Percentiles rank a stretch among this genome's conserved stretches.
Evolutionary conservation across 2,888 invertebrate species (phyloP).

Genomic region (Bellardia bayeri): DNA sequence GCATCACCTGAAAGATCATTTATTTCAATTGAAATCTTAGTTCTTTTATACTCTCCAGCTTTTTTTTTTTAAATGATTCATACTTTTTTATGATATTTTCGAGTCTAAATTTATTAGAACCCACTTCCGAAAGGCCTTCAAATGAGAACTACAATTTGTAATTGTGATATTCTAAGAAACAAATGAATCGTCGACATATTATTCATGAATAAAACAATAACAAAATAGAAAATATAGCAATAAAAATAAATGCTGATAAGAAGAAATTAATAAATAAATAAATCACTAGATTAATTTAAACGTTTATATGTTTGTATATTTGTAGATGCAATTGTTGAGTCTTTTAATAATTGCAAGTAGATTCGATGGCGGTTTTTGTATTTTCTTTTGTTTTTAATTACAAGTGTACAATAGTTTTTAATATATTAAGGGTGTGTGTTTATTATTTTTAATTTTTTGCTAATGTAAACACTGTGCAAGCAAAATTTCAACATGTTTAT

Average conservation of each 20-base stretch:
- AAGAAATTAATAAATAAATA: conserved; percentile 10
- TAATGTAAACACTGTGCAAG: background rate
- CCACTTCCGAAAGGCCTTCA: background rate
- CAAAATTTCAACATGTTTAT: background rate
- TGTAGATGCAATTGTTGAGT: background rate
- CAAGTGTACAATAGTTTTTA: background rate
- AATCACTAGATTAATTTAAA: conserved; percentile 49
- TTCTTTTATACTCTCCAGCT: too few relatives aligned
- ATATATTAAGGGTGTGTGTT: background rate
- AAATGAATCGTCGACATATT: conserved; percentile 30
- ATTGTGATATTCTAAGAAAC: background rate
- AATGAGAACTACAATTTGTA: background rate
- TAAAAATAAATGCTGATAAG: conserved; percentile 33
- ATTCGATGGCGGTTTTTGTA: conserved; percentile 17
- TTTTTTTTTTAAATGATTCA: conserved; percentile 33
- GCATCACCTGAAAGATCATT: too few relatives aligned
- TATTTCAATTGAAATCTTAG: too few relatives aligned
- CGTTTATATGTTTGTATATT: background rate
- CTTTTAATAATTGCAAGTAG: background rate
- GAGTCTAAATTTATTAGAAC: background rate
- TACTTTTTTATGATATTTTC: background rate
- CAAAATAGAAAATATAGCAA: conserved; percentile 5
- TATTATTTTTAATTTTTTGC: background rate
- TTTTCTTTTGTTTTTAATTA: background rate
- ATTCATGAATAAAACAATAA: conserved; percentile 32